These are phyloP conservation scores for Mesocricetus auratus DNA, from an alignment of 2,113 vertebrate genomes.

Conservation along the genomic window DNA sequence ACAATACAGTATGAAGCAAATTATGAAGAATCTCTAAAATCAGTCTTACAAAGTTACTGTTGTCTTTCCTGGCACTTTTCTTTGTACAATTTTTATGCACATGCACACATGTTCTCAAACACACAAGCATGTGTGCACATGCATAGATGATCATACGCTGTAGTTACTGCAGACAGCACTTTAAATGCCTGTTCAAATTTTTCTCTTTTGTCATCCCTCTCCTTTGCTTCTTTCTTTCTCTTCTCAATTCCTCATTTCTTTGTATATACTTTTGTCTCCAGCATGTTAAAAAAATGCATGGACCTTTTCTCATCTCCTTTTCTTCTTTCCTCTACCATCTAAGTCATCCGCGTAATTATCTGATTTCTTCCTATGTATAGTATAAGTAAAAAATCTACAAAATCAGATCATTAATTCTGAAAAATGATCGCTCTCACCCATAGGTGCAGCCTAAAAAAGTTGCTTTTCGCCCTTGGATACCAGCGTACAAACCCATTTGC, in stretches of 20 bases:
- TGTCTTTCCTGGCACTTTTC: background rate
- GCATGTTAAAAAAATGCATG: background rate
- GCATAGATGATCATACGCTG: background rate
- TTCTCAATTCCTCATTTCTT: background rate
- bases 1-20: background rate
- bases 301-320: background rate
- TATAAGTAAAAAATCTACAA: background rate
- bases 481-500: rapidly evolving
- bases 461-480: background rate
- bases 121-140: background rate
- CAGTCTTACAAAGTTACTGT: background rate
- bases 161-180: background rate
- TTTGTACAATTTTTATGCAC: background rate
- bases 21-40: background rate
- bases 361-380: background rate
- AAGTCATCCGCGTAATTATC: background rate
- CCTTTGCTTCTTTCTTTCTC: background rate
- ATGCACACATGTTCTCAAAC: background rate
- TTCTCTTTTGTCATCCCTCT: background rate
- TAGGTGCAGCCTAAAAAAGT: no score
- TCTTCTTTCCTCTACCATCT: background rate
- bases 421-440: rapidly evolving
- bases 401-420: background rate
- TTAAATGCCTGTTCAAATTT: background rate
- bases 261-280: background rate